Conservation (phyloP, 2,113 vertebrate species). For the Parus major region DNA sequence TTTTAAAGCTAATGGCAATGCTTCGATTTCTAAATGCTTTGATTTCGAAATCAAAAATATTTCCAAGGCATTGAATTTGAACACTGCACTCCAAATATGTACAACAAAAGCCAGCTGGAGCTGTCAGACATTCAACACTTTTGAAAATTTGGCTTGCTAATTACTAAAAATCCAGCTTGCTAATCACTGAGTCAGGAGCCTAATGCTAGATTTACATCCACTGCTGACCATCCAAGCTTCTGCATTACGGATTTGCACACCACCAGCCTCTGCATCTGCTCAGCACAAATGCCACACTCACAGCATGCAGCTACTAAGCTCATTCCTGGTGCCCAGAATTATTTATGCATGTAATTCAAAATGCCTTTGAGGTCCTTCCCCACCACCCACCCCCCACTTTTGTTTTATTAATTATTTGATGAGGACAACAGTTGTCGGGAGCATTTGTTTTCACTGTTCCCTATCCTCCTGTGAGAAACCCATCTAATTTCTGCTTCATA, state of each 20-base stretch:
- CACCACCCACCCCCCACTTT: not conserved
- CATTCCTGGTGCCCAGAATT: not conserved
- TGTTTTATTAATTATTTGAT: not conserved
- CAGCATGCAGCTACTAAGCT: not conserved
- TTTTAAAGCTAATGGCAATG: not conserved
- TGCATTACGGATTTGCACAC: not conserved
- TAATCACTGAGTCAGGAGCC: not conserved
- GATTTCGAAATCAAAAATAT: not conserved
- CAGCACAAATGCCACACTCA: not conserved
- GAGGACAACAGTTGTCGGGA: not conserved
- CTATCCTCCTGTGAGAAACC: not conserved
- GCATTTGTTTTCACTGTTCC: not conserved
- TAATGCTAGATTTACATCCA: not conserved
- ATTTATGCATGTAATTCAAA: not conserved
- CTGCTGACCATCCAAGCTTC: not conserved
- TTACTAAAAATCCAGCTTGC: not conserved
- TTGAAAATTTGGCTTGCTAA: not conserved
- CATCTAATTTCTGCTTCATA: not conserved
- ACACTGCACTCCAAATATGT: not conserved
- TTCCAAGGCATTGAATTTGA: not conserved
- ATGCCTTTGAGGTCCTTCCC: not conserved
- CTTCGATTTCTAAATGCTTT: not conserved
- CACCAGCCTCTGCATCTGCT: not conserved
- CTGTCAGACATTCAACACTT: not conserved
- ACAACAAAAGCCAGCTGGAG: not conserved